Evolutionary conservation across 2,888 invertebrate genomes (phyloP).

Genomic region (Megaustenia siamemsis): DNA sequence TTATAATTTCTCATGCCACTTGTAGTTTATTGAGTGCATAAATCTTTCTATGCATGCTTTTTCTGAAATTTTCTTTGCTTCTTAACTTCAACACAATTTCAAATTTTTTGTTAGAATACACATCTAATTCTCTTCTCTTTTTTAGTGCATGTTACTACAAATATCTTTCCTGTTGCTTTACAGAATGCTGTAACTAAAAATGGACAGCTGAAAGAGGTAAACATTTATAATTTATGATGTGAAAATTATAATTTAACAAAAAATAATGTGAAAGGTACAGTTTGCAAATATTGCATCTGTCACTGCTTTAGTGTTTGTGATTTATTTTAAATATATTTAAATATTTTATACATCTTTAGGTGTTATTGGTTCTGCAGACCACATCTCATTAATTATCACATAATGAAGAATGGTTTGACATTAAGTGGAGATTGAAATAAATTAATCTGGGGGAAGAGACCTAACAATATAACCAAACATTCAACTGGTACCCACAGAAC

Average conservation of each 20-base stretch:
- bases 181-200: constrained; percentile 62
- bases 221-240: too few species aligned
- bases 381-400: too few species aligned
- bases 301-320: too few species aligned
- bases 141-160: background rate
- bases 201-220: constrained; percentile 72
- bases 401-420: too few species aligned
- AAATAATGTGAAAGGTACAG: too few species aligned
- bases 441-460: background rate
- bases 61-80: background rate
- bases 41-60: background rate
- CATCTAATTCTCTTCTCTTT: background rate
- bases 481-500: background rate
- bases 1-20: background rate
- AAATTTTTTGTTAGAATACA: background rate
- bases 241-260: too few species aligned
- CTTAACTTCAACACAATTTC: too few species aligned
- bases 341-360: background rate
- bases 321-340: background rate
- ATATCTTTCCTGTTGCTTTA: constrained; percentile 35
- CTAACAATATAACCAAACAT: background rate
- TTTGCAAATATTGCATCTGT: too few species aligned
- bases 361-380: background rate
- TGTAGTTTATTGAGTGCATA: background rate
- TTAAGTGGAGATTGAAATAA: background rate